Base-by-base conservation (phyloP, 2,113 vertebrate species). In the Neoarius graeffei region DNA sequence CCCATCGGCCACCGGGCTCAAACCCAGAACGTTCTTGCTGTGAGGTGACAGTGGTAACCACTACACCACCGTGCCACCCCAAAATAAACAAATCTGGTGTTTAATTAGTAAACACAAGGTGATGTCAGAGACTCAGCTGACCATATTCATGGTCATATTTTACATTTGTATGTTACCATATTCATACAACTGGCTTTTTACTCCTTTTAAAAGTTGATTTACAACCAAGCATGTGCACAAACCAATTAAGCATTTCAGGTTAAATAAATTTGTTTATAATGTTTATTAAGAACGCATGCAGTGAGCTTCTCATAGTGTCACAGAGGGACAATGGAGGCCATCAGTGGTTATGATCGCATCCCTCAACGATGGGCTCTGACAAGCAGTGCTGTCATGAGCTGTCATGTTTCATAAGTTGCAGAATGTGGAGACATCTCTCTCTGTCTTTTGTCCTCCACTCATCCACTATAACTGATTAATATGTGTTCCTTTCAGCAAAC, bases 321-420 rank as follows among this genome's bases (percentile, higher is more conserved):
- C 69, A 59, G 85, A 81, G 25, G 17, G n/a, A 62, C 57, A 66
- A 64, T 81, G 42, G 81, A 82, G 87, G 30, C 84, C 89, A 64
- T 85, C 79, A 67, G 64, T 88, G 81, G 81, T 84, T 90, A 66
- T 59, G 74, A 74, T 90, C 86, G 71, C 64, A 84, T 35, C 60
- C 56, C 81, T 82, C 82, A 82, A 74, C 48, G 35, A 89, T 89
- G 66, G 66, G 76, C 64, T 76, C 42, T 85, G 89, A 88, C 87
- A 88, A 88, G 84, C 64, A n/a, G 42, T 88, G 57, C 56, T 81
- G 85, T 88, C 87, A 89, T 27, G 27, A 48, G 54, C 67, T 87
- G 89, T 89, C 87, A 90, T 90, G 87, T 90, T 85, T 82, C 83
- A 87, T 87, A 83, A 83, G 66, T 84, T 71, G 30, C 56, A 42